Percentiles rank a stretch among this genome's conserved stretches.
phyloP scores from a whole-genome alignment of 1,140 invertebrate species.

The Drosophila mauritiana region DNA sequence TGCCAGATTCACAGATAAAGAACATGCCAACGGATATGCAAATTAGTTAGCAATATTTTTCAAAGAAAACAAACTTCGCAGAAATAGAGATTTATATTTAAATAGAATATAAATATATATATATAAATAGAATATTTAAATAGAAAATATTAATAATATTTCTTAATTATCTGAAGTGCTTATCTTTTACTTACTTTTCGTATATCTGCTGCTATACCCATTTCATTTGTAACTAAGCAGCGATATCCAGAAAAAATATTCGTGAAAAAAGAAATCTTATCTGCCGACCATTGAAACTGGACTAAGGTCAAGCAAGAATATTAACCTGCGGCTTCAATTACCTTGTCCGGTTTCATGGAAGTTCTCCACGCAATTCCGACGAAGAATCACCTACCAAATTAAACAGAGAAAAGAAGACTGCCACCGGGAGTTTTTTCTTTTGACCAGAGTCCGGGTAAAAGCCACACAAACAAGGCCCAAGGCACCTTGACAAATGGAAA shows the following conservation, averaged over 20 bases:
- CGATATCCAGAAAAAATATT: neutral
- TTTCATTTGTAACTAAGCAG: slow-evolving; percentile 6
- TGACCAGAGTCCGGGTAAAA: slow-evolving; percentile 3
- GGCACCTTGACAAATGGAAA: slow-evolving; percentile 46
- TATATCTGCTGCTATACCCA: neutral
- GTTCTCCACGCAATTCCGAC: neutral
- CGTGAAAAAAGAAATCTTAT: neutral
- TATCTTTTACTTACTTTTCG: neutral
- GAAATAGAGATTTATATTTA: slow-evolving; percentile 17
- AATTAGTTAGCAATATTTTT: slow-evolving; percentile 18
- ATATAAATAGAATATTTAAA: no score
- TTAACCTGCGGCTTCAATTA: slow-evolving; percentile 26
- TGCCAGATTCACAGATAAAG: slow-evolving; percentile 26
- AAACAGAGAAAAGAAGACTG: neutral
- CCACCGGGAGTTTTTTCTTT: slow-evolving; percentile 7
- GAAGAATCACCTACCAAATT: slow-evolving; percentile 28
- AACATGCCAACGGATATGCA: slow-evolving; percentile 35
- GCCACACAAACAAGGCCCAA: slow-evolving; percentile 32
- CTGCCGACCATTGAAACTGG: slow-evolving; percentile 1
- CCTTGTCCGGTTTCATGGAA: slow-evolving; percentile 17
- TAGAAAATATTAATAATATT: neutral
- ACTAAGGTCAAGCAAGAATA: slow-evolving; percentile 3
- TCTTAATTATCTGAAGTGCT: neutral
- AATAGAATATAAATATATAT: no score
- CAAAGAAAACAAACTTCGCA: slow-evolving; percentile 1